Conservation (phyloP, 1,140 invertebrate species). For the Drosophila littoralis region DNA sequence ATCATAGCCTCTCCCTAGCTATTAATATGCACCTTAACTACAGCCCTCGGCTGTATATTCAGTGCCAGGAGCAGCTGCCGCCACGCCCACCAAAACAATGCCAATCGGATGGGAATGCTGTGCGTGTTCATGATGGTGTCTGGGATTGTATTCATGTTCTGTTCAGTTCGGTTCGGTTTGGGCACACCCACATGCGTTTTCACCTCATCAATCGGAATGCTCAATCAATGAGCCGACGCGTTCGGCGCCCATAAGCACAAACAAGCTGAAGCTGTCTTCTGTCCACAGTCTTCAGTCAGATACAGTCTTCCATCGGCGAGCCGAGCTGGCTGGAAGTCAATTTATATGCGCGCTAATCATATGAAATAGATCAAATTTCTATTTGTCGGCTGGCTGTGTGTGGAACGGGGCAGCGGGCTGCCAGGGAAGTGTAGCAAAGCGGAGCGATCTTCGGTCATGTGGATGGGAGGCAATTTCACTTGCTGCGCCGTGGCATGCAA, state of each 20-base stretch:
- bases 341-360: constrained; percentile 76
- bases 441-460: constrained; percentile 39
- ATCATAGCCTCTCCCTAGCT: constrained; percentile 14
- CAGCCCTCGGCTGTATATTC: constrained; percentile 13
- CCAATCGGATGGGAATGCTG: not conserved
- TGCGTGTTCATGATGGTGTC: constrained; percentile 5
- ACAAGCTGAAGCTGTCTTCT: not conserved
- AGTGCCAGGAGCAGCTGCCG: constrained; percentile 19
- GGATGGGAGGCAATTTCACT: constrained; percentile 64
- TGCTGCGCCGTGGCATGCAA: constrained; percentile 44
- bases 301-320: constrained; percentile 7
- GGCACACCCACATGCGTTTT: constrained; percentile 69
- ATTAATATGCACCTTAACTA: constrained; percentile 15
- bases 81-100: constrained; percentile 19
- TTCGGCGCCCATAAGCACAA: constrained; percentile 4
- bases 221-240: constrained; percentile 59
- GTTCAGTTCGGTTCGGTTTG: not conserved
- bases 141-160: not conserved
- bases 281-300: no score
- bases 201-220: constrained; percentile 62
- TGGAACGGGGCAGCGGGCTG: constrained; percentile 5
- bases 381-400: constrained; percentile 36
- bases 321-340: constrained; percentile 47
- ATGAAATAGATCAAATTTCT: constrained; percentile 81
- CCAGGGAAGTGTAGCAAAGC: constrained; percentile 21